Base-by-base conservation (phyloP, 2,113 vertebrate species). In the Oreochromis niloticus region DNA sequence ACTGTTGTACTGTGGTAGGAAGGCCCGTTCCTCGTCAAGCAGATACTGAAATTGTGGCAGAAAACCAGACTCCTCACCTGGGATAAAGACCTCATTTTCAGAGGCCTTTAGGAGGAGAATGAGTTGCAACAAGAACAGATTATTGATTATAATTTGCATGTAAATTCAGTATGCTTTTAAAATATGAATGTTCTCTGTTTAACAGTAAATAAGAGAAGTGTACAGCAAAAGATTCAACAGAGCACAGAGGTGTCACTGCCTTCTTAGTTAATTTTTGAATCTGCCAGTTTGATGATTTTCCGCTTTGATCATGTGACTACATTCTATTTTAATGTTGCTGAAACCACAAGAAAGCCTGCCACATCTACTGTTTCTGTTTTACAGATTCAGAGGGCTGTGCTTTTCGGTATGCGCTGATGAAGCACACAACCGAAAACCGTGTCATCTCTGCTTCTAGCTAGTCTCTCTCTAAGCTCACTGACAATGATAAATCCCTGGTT, bases 61-160 rank as follows among this genome's bases (percentile, higher is more conserved):
- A 8, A 84, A 41, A 24, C 87, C 88, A 24, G 48, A 12, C 6
- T 91, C 85, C 13, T 95, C 90, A 7, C 79, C 89, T 54, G 89
- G 43, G 68, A 95, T 90, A 1, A 66, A 86, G n/a, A 54, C 5
- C 6, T 92, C 57, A 10, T 63, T 84, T 55, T 87, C 87, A 39
- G 63, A 32, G 22, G 81, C 87, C 96, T 96, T 6, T 66, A 88
- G 80, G 59, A 84, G 27, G 8, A 9, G 6, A 68, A 9, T n/a
- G 16, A 83, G 68, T 84, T 27, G 57, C 16, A 43, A 36, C n/a
- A 81, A 71, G 11, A 24, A 63, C 46, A 22, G 10, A 46, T 68
- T 22, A 80, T 19, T 27, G 4, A 80, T 80, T 6, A 32, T 5
- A 71, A 30, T 66, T 43, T 6, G 11, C 48, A 4, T n/a, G 22